Base-by-base conservation (phyloP, 2,888 invertebrate genomes). In the Euzophera pinguis region DNA sequence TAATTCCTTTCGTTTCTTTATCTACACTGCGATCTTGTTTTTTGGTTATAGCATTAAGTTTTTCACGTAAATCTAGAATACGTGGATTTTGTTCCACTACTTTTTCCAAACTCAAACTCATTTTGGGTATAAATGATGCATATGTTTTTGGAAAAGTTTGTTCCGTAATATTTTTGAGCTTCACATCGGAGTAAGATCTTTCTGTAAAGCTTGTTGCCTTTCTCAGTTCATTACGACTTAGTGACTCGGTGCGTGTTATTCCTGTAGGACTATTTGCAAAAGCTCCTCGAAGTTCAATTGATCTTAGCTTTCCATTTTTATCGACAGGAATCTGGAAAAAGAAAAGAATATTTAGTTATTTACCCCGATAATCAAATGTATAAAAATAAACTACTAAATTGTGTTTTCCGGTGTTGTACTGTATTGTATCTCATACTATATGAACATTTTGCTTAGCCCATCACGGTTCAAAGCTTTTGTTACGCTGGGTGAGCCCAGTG, bases 261-360 rank as follows among this genome's bases (percentile, higher is more conserved):
- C 80, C 79, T n/a, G 80, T 65, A 55, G 74, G 73, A 54, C 72
- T 75, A 62, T 64, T 79, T 56, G 81, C 71, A 62, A 79, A 88
- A 55, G 82, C 72, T 50, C 79, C 82, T 62, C 83, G 76, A 50
- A 84, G 67, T 60, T 82, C 84, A 68, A 84, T 69, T 47, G 82
- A 74, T 72, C 87, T 78, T 65, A 84, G 66, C 70, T 86, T 86
- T 64, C 78, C 84, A 83, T 85, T 84, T 74, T 81, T 81, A 64
- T 88, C 89, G 64, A 87, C 77, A 51, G 89, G 89, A 55, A 89
- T 88, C 89, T 89, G 87, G 59, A 87, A 88, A 58, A 13, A 64
- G 67, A 69, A 50, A 57, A 63, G 56, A 54, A 16, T 42, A 58
- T 39, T 17, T 13, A 13, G 43, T 13, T 50, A 39, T 32, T 45